Evolutionary conservation across 2,888 invertebrate genomes (phyloP).

Genomic region (Hipparchia semele): DNA sequence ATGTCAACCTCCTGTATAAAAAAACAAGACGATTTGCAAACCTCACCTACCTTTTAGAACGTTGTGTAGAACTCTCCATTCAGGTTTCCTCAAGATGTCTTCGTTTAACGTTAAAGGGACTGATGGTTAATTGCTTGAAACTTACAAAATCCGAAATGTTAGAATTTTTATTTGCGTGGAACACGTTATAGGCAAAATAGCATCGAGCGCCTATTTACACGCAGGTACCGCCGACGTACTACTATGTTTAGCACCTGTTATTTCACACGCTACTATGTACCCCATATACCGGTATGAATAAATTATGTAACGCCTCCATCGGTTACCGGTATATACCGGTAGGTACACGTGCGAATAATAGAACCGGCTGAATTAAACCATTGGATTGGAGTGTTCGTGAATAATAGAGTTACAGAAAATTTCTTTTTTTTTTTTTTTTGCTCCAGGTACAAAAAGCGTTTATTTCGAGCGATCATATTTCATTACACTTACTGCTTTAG

Average conservation of each 20-base stretch:
- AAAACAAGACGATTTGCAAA: too few species aligned
- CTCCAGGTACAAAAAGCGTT: slow-evolving; percentile 25
- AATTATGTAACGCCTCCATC: slow-evolving; percentile 38
- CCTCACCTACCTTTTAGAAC: too few species aligned
- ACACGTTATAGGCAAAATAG: slow-evolving; percentile 13
- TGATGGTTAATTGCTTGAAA: too few species aligned
- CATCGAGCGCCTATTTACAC: slow-evolving; percentile 20
- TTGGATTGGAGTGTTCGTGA: slow-evolving; percentile 31
- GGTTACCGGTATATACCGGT: slow-evolving; percentile 26
- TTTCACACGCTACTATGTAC: slow-evolving; percentile 35
- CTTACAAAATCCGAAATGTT: too few species aligned
- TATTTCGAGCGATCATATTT: slow-evolving; percentile 37
- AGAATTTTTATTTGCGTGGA: slow-evolving; percentile 7
- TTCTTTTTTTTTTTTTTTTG: slow-evolving; percentile 28
- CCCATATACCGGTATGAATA: slow-evolving; percentile 41
- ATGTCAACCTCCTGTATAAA: too few species aligned
- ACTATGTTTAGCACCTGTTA: slow-evolving; percentile 31
- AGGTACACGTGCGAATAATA: slow-evolving; percentile 34
- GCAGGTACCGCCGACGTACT: slow-evolving; percentile 29
- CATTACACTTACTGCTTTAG: slow-evolving; percentile 25
- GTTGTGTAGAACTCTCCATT: too few species aligned
- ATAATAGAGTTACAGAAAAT: slow-evolving; percentile 35
- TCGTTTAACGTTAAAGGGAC: too few species aligned
- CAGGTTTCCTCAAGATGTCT: too few species aligned
- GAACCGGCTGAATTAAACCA: slow-evolving; percentile 32